phyloP scores from a whole-genome alignment of 2,888 invertebrate genomes.

The Pyrrhia umbra region DNA sequence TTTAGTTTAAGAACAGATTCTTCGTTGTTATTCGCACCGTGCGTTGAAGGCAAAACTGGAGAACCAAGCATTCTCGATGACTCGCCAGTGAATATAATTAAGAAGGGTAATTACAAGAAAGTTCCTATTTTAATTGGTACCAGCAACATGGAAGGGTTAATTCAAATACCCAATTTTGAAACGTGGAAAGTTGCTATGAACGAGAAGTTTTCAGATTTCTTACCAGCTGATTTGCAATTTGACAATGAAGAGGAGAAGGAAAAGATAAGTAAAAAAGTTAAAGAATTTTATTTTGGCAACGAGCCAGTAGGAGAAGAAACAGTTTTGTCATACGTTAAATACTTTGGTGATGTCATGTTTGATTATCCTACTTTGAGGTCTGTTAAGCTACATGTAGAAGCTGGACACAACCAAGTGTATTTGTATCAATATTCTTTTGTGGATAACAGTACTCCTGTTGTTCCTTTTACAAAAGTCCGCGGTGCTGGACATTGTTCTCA shows the following conservation, averaged over 20 bases:
- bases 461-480: conserved; percentile 63
- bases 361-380: conserved; percentile 66
- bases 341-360: conserved; percentile 76
- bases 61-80: conserved; percentile 25
- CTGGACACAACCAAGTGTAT: conserved; percentile 68
- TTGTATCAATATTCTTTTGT: conserved; percentile 73
- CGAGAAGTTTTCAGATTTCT: conserved; percentile 67
- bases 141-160: conserved; percentile 49
- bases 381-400: conserved; percentile 59
- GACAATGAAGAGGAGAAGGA: conserved; percentile 62
- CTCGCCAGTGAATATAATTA: conserved; percentile 40
- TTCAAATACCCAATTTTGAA: conserved; percentile 13
- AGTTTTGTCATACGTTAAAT: conserved; percentile 61
- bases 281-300: conserved; percentile 74
- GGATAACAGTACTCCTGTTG: conserved; percentile 60
- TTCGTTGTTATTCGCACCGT: conserved; percentile 39
- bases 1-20: conserved; percentile 24
- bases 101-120: conserved; percentile 31
- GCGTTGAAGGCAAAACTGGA: conserved; percentile 35
- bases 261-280: conserved; percentile 60
- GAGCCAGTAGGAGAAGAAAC: conserved; percentile 53
- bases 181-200: conserved; percentile 66
- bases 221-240: conserved; percentile 72
- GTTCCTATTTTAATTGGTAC: conserved; percentile 47
- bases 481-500: conserved; percentile 72